A percentile compares a stretch with the other conserved stretches of the same genome.
Conservation (phyloP, 2,797 vertebrate species). For the Periparus ater region DNA sequence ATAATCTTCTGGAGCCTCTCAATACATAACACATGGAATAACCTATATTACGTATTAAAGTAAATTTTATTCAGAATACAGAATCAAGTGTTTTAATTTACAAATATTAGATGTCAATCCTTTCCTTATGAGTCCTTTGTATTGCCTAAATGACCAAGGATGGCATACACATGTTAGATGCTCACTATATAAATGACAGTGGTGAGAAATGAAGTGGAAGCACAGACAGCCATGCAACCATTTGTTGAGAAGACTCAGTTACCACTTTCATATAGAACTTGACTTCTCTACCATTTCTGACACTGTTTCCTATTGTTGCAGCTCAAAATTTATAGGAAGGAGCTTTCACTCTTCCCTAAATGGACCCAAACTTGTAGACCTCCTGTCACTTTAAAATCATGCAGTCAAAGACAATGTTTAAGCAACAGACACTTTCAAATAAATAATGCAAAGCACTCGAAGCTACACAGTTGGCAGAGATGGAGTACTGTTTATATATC, state of each 20-base stretch:
- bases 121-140: not conserved
- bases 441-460: conserved; percentile 51
- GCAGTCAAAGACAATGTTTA: conserved; percentile 54
- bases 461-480: conserved; percentile 15
- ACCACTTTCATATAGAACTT: conserved; percentile 16
- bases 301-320: conserved; percentile 27
- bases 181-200: not conserved
- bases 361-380: conserved; percentile 8
- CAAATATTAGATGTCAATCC: not conserved
- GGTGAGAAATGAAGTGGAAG: not conserved
- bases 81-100: not conserved
- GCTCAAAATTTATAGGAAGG: conserved; percentile 38
- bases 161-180: not conserved
- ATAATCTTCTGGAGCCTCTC: not conserved
- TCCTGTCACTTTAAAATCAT: conserved; percentile 34
- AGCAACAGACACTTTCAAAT: conserved; percentile 44
- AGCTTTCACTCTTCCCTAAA: conserved; percentile 4
- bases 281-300: conserved; percentile 30
- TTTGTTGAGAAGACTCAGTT: conserved; percentile 58
- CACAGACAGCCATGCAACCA: not conserved
- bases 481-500: not conserved
- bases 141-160: not conserved
- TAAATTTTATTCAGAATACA: not conserved
- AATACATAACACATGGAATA: not conserved
- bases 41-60: not conserved